Percentiles rank a stretch among this genome's conserved stretches.
phyloP scores from a whole-genome alignment of 1,140 invertebrate species.

The Leptopilina clavipes region DNA sequence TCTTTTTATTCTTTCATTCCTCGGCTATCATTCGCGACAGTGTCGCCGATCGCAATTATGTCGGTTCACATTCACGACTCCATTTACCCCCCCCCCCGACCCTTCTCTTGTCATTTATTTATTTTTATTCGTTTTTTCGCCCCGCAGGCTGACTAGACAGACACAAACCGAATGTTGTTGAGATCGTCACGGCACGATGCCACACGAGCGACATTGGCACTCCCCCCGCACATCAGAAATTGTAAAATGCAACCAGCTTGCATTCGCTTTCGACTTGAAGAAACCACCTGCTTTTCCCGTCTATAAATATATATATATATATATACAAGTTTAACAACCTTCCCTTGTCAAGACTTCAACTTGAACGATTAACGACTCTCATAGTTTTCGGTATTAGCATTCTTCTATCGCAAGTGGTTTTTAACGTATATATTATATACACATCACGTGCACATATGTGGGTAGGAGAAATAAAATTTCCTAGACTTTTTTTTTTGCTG shows the following conservation, averaged over 20 bases:
- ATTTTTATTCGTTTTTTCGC: not conserved
- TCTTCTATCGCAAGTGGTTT: conserved; percentile 4
- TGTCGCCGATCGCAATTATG: conserved; percentile 25
- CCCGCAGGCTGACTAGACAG: not conserved
- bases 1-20: not conserved
- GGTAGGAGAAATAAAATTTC: too few species aligned
- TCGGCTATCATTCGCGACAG: conserved; percentile 1
- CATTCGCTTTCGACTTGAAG: not conserved
- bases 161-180: conserved; percentile 2
- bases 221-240: not conserved
- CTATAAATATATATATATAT: not conserved
- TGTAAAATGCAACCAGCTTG: not conserved
- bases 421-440: too few species aligned
- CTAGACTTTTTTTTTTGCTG: too few species aligned
- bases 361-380: not conserved
- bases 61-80: conserved; percentile 25
- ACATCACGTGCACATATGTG: too few species aligned
- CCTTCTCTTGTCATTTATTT: not conserved
- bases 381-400: not conserved
- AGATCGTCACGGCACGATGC: conserved; percentile 28
- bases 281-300: conserved; percentile 24
- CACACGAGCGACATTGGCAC: not conserved
- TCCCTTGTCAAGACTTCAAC: not conserved
- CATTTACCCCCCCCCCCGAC: not conserved
- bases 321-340: not conserved